These are phyloP conservation scores for Hybos culiciformis DNA, from an alignment of 2,888 invertebrate genomes.

Conservation along the genomic window DNA sequence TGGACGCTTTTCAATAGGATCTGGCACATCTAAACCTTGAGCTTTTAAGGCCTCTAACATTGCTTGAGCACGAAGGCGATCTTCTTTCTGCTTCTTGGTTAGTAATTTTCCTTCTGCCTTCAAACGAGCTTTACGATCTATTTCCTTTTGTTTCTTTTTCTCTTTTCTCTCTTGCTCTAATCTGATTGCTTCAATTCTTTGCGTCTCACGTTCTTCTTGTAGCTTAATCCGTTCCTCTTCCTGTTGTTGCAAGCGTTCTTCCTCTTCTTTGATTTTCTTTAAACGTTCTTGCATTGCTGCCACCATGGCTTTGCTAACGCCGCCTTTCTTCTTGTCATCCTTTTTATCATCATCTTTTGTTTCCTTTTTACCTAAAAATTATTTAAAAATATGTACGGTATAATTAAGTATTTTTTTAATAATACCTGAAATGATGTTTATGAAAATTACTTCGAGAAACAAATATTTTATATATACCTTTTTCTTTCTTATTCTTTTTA, in stretches of 20 bases:
- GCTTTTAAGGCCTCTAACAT: conserved; percentile 80
- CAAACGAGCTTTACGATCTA: conserved; percentile 78
- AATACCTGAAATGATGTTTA: too few species aligned
- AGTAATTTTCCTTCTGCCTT: conserved; percentile 94
- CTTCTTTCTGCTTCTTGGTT: conserved; percentile 87
- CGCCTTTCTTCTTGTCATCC: conserved; percentile 43
- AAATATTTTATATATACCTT: conserved; percentile 2
- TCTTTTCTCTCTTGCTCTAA: conserved; percentile 81
- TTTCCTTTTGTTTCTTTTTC: conserved; percentile 80
- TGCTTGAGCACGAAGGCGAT: conserved; percentile 75
- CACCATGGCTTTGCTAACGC: conserved; percentile 73
- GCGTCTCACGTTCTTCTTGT: conserved; percentile 60
- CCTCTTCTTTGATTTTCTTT: conserved; percentile 79
- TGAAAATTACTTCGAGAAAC: too few species aligned
- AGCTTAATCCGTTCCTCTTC: conserved; percentile 67
- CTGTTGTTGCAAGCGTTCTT: conserved; percentile 55
- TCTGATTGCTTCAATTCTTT: conserved; percentile 58
- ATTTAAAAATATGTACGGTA: conserved; percentile 1
- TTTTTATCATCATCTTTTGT: conserved; percentile 42
- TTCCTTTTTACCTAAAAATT: conserved; percentile 35
- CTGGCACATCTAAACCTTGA: conserved; percentile 71
- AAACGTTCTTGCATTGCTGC: conserved; percentile 86
- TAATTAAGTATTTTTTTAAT: background rate
- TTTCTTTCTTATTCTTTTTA: conserved; percentile 22
- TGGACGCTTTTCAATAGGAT: conserved; percentile 48